These are phyloP conservation scores for Trichogramma evanescens DNA, from an alignment of 2,888 invertebrate species.

Conservation along the genomic window DNA sequence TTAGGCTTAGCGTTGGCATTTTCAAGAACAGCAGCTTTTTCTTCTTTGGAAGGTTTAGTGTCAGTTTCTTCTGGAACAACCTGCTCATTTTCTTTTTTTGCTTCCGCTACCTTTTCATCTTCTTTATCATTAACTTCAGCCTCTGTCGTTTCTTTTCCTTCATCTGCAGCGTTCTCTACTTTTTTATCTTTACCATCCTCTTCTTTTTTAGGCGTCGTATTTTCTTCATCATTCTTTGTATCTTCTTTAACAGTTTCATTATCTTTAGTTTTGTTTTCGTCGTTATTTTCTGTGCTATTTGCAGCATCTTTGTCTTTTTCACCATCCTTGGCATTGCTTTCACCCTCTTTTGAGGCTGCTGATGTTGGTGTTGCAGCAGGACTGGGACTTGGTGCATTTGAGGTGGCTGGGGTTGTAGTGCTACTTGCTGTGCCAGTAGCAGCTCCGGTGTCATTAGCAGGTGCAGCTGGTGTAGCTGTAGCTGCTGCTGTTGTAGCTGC, in stretches of 20 bases:
- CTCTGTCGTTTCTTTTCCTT: constrained; percentile 40
- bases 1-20: constrained; percentile 35
- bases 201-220: constrained; percentile 27
- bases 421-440: constrained; percentile 34
- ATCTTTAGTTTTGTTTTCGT: constrained; percentile 25
- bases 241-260: constrained; percentile 27
- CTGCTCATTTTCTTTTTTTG: background rate
- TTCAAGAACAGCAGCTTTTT: constrained; percentile 30
- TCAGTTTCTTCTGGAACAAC: constrained; percentile 36
- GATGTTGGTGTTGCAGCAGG: constrained; percentile 61
- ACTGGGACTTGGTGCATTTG: constrained; percentile 62
- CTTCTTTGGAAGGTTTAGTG: constrained; percentile 33
- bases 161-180: constrained; percentile 8
- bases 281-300: constrained; percentile 30
- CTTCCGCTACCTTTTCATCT: constrained; percentile 37
- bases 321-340: constrained; percentile 36
- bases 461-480: constrained; percentile 31
- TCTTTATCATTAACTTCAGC: constrained; percentile 34
- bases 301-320: constrained; percentile 33
- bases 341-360: constrained; percentile 30
- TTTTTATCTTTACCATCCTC: constrained; percentile 38
- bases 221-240: constrained; percentile 25
- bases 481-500: constrained; percentile 34
- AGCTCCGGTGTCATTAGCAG: constrained; percentile 31
- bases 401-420: constrained; percentile 54